Evolutionary conservation across 2,113 vertebrate genomes (phyloP), one percentile per base, ranked within the genome.

Genomic region (Himantopus leucocephalus): DNA sequence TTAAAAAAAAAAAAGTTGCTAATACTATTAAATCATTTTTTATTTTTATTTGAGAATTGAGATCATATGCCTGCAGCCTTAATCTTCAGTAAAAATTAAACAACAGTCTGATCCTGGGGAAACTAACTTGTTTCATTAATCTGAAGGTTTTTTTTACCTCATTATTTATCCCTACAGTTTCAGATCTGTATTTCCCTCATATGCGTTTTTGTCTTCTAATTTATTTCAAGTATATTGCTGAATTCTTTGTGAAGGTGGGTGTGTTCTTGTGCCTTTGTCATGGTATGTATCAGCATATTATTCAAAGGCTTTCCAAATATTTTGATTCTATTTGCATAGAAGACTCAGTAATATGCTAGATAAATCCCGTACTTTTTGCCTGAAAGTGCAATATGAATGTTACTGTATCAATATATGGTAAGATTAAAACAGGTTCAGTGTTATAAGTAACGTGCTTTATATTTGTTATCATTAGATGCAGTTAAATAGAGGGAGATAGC

Each of bases 81-180:
- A 37, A 56, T 62, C 94, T 92, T 85, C 80, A 59, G 45, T 83
- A 60, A 92, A 88, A 89, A 91, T 79, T 94, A 91, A 94, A 70
- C 58, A 92, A 79, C 41, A 68, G 18, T 43, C 48, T 92, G 55
- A 68, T 91, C 47, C 77, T 80, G 45, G 34, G 53, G 50, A 94
- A 95, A 41, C 1, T 3, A 85, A 29, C 66, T 72, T 78, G 14
- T 52, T 86, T 85, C 56, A 68, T 94, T 96, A 94, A 93, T 79
- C 39, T 78, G 47, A 94, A 81, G n/a, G 26, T 41, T 95, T 85
- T 45, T 37, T 91, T 92, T 92, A 34, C 52, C 56, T 82, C 41
- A 32, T 34, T 92, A 68, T 71, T 83, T 75, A 74, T 80, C 63
- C 12, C 50, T 37, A 47, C 19, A 50, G 34, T 76, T 79, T 85